Evolutionary conservation across 2,888 invertebrate genomes (phyloP), one percentile per base, ranked within the genome.

Genomic region (Leptopilina drosophilae): DNA sequence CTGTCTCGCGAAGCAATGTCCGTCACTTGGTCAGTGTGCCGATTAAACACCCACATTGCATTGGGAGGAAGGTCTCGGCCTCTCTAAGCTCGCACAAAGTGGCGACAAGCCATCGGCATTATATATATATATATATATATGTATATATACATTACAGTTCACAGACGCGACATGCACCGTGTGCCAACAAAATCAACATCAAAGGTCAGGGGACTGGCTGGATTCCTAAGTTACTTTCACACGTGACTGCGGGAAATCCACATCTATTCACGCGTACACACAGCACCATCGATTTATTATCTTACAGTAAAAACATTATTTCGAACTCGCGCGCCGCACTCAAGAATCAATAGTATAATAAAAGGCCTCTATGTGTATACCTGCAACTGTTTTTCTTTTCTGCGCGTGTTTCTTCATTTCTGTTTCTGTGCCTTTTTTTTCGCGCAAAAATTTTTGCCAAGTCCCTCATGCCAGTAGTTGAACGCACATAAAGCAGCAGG

Each of bases 151-250:
- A 20, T 20, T 42, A 56, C 14, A 49, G 49, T 56, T 56, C 26
- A 33, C 56, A 49, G 33, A n/a, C 73, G 56, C 73, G 56, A 73
- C 73, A 33, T 56, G 73, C 56, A 56, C 26, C 53, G 49, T 33
- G 33, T 33, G 33, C 73, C 56, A 53, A 73, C 66, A 62, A 53
- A 81, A 62, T 75, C 33, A 56, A 53, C 80, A 11, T 46, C 78
- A 81, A 81, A 83, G 78, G 80, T 76, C 78, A 82, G 85, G 85
- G 84, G 88, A 90, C 87, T 84, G 88, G 87, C 86, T 88, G 87
- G 86, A 90, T 90, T 90, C 90, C 87, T 86, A 79, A 86, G 87
- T 87, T 87, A 90, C 90, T 91, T 90, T 90, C 90, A 91, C 91
- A 90, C 90, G 88, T 91, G 89, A 90, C 89, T 90, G 87, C 49